Evolutionary conservation across 2,888 invertebrate genomes (phyloP).

Genomic region (Cepaea hortensis): DNA sequence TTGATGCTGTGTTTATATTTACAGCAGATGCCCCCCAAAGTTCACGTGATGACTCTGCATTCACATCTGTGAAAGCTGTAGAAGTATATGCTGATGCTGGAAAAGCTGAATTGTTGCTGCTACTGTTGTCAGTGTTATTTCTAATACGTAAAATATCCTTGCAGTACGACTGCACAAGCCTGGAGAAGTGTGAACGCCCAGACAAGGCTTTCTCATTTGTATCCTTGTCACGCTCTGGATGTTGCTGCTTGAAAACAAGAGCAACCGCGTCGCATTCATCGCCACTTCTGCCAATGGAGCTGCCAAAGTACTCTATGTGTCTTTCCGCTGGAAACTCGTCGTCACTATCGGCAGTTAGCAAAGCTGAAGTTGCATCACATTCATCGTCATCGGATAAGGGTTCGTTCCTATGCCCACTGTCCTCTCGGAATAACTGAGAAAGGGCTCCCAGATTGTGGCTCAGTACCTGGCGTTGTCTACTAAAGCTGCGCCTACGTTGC

Average conservation of each 20-base stretch:
- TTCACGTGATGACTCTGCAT: not conserved
- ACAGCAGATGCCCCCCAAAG: not conserved
- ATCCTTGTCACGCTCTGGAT: not conserved
- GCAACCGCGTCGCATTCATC: constrained; percentile 19
- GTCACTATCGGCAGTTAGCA: constrained; percentile 5
- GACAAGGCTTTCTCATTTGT: not conserved
- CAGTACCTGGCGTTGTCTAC: not conserved
- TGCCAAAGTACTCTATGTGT: not conserved
- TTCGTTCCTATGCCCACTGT: not conserved
- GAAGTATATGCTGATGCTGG: not conserved
- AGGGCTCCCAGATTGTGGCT: not conserved
- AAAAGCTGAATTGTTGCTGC: not conserved
- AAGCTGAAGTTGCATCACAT: constrained; percentile 28
- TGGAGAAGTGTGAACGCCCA: constrained; percentile 1
- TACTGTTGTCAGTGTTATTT: not conserved
- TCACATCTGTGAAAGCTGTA: not conserved
- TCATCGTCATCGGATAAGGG: constrained; percentile 5
- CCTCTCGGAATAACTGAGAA: not conserved
- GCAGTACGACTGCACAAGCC: constrained; percentile 19
- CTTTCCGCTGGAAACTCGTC: not conserved
- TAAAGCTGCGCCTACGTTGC: not conserved
- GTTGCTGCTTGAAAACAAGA: not conserved
- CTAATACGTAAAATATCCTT: constrained; percentile 22
- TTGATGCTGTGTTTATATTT: constrained; percentile 8
- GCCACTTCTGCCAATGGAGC: not conserved